These are phyloP conservation scores for Dinocampus coccinellae DNA, from an alignment of 2,888 invertebrate species.

Conservation along the genomic window DNA sequence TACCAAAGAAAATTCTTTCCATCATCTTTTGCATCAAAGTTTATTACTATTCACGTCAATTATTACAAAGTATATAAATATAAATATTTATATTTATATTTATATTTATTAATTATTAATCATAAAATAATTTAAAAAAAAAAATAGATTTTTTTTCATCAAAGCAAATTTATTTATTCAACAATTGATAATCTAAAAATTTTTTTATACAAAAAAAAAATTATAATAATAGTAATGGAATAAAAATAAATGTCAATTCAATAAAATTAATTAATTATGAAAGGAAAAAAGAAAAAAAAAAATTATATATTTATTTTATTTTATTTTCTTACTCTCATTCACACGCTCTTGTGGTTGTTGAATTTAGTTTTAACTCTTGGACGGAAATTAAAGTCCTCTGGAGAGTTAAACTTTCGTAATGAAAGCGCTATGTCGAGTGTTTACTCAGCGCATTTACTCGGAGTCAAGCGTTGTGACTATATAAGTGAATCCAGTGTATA, in stretches of 20 bases:
- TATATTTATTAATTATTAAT: too few species aligned
- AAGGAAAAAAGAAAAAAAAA: too few species aligned
- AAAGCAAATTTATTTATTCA: too few species aligned
- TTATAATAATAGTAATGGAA: too few species aligned
- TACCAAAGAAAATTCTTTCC: conserved; percentile 8
- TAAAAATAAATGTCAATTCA: too few species aligned
- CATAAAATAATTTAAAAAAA: too few species aligned
- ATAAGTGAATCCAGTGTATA: conserved; percentile 13
- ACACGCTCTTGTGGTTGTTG: conserved; percentile 44
- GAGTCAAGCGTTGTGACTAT: conserved; percentile 41
- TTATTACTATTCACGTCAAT: conserved; percentile 10
- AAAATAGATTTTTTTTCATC: too few species aligned
- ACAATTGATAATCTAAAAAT: too few species aligned
- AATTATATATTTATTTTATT: too few species aligned
- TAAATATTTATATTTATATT: neutral
- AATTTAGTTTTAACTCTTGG: conserved; percentile 48
- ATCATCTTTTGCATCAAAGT: conserved; percentile 1
- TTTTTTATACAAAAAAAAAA: too few species aligned
- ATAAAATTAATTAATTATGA: too few species aligned
- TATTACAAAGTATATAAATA: neutral
- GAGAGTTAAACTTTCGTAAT: conserved; percentile 52
- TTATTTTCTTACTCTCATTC: neutral
- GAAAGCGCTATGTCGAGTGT: conserved; percentile 54
- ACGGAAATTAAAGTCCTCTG: conserved; percentile 56
- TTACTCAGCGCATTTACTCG: conserved; percentile 51